Evolutionary conservation across 2,888 invertebrate genomes (phyloP), one percentile per base, ranked within the genome.

Genomic region (Seladonia tumulorum): DNA sequence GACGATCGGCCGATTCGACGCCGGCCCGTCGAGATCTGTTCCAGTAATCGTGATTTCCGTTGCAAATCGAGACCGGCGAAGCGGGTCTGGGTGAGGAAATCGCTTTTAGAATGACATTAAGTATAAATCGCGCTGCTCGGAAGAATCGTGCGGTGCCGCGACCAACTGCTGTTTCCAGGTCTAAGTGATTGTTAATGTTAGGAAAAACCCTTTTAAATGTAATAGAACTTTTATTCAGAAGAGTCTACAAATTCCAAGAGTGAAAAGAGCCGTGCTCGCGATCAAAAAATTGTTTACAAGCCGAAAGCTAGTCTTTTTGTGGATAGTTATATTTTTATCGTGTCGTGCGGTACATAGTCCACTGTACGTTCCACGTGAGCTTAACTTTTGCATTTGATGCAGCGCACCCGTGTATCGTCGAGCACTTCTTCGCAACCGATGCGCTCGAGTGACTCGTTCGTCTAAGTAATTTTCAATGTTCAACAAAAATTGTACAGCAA

Each of bases 21-120:
- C 18, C 77, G 29, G 22, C 16, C 25, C 42, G 29, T 12, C 35
- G n/a, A 45, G 25, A 42, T 57, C 29, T 39, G 79, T 78, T 68
- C 75, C n/a, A 45, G 70, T 53, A 47, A 76, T 53, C 84, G 49
- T 76, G 76, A 47, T 74, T 78, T 78, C 78, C 84, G 60, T 25
- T 72, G 71, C 63, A 68, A 79, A 83, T 84, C 83, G 76, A 35
- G 35, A 8, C 5, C 7, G 18, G 14, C 12, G 29, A 18, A 29
- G 63, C 63, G n/a, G n/a, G 29, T 8, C 63, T 7, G 29, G 18
- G 63, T 63, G 63, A 29, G 63, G 63, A 63, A 63, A 63, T 63
- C 63, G 63, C 63, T 8, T 29, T 63, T 29, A 63, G 63, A 63
- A 35, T 63, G 63, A 63, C 63, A 35, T 63, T 35, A 35, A 63